These are phyloP conservation scores for Fregetta grallaria DNA, from an alignment of 2,113 vertebrate genomes.

Conservation along the genomic window DNA sequence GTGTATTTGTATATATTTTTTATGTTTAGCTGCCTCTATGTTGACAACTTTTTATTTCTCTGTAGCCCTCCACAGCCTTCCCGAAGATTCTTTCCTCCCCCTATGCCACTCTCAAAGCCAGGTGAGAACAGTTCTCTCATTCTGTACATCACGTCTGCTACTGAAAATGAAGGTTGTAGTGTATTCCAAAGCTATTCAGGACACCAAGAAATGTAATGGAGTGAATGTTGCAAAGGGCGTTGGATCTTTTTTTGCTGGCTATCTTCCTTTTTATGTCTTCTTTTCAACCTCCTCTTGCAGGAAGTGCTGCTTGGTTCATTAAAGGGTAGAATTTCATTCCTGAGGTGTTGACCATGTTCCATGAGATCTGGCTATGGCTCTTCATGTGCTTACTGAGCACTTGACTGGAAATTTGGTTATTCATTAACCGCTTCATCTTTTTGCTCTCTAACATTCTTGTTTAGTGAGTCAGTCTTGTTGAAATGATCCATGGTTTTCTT, in stretches of 20 bases:
- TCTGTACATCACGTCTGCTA: not conserved
- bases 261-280: not conserved
- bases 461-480: not conserved
- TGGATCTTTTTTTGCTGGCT: not conserved
- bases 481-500: not conserved
- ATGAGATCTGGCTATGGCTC: not conserved
- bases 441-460: not conserved
- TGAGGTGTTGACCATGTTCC: not conserved
- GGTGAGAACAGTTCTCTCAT: conserved; percentile 71
- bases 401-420: not conserved
- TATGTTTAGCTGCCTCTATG: not conserved
- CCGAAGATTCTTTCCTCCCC: conserved; percentile 92
- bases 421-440: not conserved
- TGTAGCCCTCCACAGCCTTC: conserved; percentile 87
- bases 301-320: not conserved
- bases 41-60: not conserved
- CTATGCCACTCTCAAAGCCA: conserved; percentile 98
- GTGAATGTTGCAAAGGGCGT: not conserved
- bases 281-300: not conserved
- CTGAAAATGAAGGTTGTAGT: not conserved
- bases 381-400: not conserved
- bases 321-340: not conserved
- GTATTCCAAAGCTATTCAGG: not conserved
- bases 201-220: not conserved
- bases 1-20: not conserved